Evolutionary conservation across 2,888 invertebrate species (phyloP), one percentile per base, ranked within the genome.

Genomic region (Callyntrura guangdongensis): DNA sequence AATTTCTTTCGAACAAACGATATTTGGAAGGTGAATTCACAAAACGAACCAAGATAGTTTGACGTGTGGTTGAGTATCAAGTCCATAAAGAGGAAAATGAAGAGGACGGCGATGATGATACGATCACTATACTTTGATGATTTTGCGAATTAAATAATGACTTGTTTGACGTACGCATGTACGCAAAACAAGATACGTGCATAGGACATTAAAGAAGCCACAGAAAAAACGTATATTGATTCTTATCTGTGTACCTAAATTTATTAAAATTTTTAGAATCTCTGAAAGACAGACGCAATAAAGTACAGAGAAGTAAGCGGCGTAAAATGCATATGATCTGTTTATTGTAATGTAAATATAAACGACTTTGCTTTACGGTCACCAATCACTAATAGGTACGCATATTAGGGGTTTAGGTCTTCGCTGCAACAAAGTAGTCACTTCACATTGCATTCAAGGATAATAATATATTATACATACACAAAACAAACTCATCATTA

Each of bases 11-110:
- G 72, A 45, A 47, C 72, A 20, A 47, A 72, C 45, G 45, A 72
- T 11, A 45, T 17, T n/a, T 45, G 47, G 36, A 69, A 36, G n/a
- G 47, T 47, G 72, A 72, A 8, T 72, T 17, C 47, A 20, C 9
- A 61, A 17, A 72, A 9, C 25, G 72, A 72, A 20, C 1, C 47
- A 20, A 8, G 72, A 47, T 17, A 1, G 17, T 72, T 47, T 11
- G 47, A 72, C 20, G 67, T n/a, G 36, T n/a, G 36, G 67, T 69
- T 27, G 14, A 69, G 27, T 36, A n/a, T 36, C 67, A 69, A 36
- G 14, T 69, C 67, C 67, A 69, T 69, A 25, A 36, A 36, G 36
- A 69, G 36, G 36, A 69, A 69, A 69, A 36, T 4, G 67, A 69
- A 69, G 67, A 36, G 67, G 36, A 69, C n/a, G n/a, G 14, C n/a